These are phyloP conservation scores for Globodera rostochiensis DNA, from an alignment of 1,140 invertebrate genomes.

Conservation along the genomic window DNA sequence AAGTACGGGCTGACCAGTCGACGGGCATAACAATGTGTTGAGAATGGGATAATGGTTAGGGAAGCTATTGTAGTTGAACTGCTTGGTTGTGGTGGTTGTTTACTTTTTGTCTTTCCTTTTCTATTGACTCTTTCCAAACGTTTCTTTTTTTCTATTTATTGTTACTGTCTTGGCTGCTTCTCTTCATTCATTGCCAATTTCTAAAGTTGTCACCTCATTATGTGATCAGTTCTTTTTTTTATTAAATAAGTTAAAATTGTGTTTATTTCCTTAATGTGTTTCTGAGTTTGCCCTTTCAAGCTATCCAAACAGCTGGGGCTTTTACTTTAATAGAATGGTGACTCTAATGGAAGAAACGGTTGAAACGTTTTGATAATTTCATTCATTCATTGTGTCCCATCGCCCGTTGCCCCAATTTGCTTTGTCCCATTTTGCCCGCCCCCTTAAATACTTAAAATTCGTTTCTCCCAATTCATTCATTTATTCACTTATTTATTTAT, in stretches of 20 bases:
- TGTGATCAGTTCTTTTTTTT: neutral
- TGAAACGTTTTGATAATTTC: no score
- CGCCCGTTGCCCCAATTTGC: neutral
- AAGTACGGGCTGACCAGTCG: constrained; percentile 57
- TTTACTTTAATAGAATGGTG: neutral
- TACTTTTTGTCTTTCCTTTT: neutral
- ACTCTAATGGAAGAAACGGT: neutral
- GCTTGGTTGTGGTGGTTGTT: neutral
- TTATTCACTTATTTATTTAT: neutral
- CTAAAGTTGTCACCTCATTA: no score
- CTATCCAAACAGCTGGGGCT: neutral
- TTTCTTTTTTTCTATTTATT: neutral
- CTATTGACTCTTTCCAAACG: neutral
- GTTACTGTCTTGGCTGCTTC: neutral
- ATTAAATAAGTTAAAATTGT: no score
- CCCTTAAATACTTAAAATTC: neutral
- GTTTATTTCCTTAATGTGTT: no score
- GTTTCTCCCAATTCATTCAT: neutral
- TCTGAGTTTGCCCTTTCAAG: no score
- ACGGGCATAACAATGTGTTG: neutral
- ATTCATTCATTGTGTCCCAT: neutral
- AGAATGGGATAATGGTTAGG: neutral
- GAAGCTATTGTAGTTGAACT: neutral
- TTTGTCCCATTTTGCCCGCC: neutral
- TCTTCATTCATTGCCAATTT: no score